A percentile compares a stretch with the other conserved stretches of the same genome.
Evolutionary conservation across 1,140 invertebrate genomes (phyloP).

Genomic region (Portunus trituberculatus): DNA sequence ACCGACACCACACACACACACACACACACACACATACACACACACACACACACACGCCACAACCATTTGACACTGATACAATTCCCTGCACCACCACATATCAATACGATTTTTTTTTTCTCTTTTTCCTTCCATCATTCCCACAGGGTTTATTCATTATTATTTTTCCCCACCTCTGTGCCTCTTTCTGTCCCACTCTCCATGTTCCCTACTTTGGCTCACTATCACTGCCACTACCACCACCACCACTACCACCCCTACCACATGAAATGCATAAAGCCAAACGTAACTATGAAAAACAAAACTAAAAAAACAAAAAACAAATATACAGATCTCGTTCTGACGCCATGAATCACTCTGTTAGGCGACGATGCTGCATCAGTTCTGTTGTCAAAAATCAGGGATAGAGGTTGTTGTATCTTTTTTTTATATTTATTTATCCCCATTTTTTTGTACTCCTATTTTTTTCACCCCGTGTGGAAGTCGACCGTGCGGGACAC

Average conservation of each 20-base stretch:
- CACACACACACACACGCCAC: background rate
- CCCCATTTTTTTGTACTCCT: background rate
- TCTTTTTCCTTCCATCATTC: background rate
- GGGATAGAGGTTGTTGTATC: background rate
- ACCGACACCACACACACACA: conserved; percentile 54
- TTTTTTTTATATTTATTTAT: background rate
- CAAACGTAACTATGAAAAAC: conserved; percentile 4
- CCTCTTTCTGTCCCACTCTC: background rate
- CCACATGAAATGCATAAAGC: background rate
- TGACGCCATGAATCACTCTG: conserved; percentile 6
- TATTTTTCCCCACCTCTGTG: background rate
- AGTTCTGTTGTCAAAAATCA: conserved; percentile 14
- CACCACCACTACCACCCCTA: background rate
- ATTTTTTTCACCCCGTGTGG: background rate
- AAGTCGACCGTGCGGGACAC: background rate
- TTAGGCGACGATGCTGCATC: background rate
- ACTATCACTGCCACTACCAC: background rate
- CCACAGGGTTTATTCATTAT: background rate
- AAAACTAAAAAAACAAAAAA: no score
- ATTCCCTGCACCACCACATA: background rate
- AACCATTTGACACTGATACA: background rate
- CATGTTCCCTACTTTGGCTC: background rate
- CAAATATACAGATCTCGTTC: background rate
- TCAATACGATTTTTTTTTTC: background rate
- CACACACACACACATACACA: conserved; percentile 55